These are phyloP conservation scores for Parnassius mnemosyne DNA, from an alignment of 2,888 invertebrate genomes.

Conservation along the genomic window DNA sequence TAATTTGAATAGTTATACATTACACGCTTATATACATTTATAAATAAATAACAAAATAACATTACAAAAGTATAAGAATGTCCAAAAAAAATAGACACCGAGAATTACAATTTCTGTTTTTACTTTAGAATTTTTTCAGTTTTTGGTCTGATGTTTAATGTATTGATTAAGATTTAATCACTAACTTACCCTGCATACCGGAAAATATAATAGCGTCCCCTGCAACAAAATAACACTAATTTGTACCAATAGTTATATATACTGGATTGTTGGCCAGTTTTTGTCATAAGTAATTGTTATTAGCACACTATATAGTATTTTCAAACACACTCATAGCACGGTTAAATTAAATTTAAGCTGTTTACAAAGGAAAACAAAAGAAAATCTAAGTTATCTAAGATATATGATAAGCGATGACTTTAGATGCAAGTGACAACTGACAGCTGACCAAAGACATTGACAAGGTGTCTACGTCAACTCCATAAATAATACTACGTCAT, in stretches of 20 bases:
- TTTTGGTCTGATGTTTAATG: too few species aligned
- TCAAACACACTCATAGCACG: too few species aligned
- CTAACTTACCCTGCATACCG: constrained; percentile 80
- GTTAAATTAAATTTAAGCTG: too few species aligned
- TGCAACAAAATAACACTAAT: constrained; percentile 60
- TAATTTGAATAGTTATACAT: too few species aligned
- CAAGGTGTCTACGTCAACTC: too few species aligned
- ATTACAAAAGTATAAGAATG: too few species aligned
- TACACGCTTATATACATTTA: too few species aligned
- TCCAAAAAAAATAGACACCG: too few species aligned
- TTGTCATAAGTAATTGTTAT: neutral
- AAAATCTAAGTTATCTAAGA: neutral
- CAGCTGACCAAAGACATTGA: neutral
- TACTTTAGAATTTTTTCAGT: too few species aligned
- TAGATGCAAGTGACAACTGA: constrained; percentile 10
- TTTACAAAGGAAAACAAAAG: neutral
- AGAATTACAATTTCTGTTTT: too few species aligned
- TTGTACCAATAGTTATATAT: constrained; percentile 2
- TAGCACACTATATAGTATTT: neutral
- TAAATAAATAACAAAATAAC: too few species aligned
- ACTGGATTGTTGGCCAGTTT: neutral
- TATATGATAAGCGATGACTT: constrained; percentile 8
- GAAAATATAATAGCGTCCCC: constrained; percentile 83
- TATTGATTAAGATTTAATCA: constrained; percentile 6
- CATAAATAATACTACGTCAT: neutral